Evolutionary conservation across 37 sponge, comb jelly and placozoan genomes (phyloP).

Genomic region (Theonella swinhoei): DNA sequence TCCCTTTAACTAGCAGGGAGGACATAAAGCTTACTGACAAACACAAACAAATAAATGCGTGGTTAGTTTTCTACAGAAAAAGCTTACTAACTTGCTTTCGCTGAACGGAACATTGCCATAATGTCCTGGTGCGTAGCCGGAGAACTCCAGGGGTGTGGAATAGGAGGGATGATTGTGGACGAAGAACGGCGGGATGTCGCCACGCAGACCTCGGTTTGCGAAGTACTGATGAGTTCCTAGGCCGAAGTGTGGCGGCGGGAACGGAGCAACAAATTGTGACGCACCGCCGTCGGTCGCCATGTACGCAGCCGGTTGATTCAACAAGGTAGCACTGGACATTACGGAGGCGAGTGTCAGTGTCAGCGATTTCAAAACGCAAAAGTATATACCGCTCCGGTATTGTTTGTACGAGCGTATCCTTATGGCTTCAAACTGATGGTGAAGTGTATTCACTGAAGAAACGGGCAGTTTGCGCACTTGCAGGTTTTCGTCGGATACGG

Average conservation of each 20-base stretch:
- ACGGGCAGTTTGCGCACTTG: conserved; percentile 1
- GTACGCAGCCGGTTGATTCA: conserved; percentile 51
- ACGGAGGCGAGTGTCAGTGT: too few species aligned
- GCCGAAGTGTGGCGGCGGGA: conserved; percentile 47
- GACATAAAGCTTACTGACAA: too few species aligned
- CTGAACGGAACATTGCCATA: conserved; percentile 37
- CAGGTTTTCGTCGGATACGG: conserved; percentile 17
- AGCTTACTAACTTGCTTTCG: conserved; percentile 42
- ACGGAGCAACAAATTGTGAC: conserved; percentile 41
- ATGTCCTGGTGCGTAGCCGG: conserved; percentile 26
- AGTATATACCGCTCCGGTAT: too few species aligned
- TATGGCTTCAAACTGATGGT: conserved; percentile 21
- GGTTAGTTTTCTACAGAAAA: not conserved
- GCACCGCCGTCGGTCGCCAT: conserved; percentile 44
- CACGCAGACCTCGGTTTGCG: conserved; percentile 9
- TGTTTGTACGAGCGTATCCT: not conserved
- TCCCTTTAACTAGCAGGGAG: too few species aligned
- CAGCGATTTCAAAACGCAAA: too few species aligned
- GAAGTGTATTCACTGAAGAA: conserved; percentile 26
- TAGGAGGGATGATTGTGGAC: conserved; percentile 38
- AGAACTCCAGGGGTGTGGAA: conserved; percentile 22
- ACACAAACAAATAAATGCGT: not conserved
- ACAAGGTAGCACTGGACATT: conserved; percentile 48
- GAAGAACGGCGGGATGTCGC: conserved; percentile 55
- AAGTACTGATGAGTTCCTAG: conserved; percentile 39